Evolutionary conservation across 2,888 invertebrate genomes (phyloP), one percentile per base, ranked within the genome.

Genomic region (Temnothorax rugatulus): DNA sequence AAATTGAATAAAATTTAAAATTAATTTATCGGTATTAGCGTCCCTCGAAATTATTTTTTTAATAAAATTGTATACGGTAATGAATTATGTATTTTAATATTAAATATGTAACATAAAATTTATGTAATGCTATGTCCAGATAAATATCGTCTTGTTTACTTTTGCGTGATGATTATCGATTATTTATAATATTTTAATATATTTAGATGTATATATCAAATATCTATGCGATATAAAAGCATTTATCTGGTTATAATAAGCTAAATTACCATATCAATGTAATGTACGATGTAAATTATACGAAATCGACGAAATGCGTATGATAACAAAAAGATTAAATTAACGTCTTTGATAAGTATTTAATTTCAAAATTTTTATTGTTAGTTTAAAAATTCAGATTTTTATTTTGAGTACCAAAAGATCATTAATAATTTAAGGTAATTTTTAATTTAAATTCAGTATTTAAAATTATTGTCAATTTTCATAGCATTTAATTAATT

Each of bases 71-170:
- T 25, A 1, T 25, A 25, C 25, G 1, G 25, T 1, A 25, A 25
- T 25, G 1, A 25, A 25, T 25, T 25, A 25, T 25, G 25, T 25
- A 25, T 25, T 25, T 25, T 25, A 25, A 11, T 41, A 11, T 41
- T 52, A 52, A 52, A 52, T 52, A n/a, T 52, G n/a, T 52, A 52
- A 52, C n/a, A 8, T 52, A 8, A 52, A 8, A n/a, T 52, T n/a
- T 52, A 52, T n/a, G n/a, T 52, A 52, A 52, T 52, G n/a, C 8
- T 52, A 52, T 52, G n/a, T 52, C n/a, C n/a, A 52, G n/a, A 52
- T 52, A 52, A 52, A n/a, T 52, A 8, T 5, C 8, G 7, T 11
- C 47, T 0, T 47, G 1, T 15, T n/a, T n/a, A 52, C 50, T 52
- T 52, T 52, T n/a, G 13, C n/a, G n/a, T 0, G n/a, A 5, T 50